Evolutionary conservation across 2,797 vertebrate species (phyloP).

Genomic region (Neosalanx taihuensis): DNA sequence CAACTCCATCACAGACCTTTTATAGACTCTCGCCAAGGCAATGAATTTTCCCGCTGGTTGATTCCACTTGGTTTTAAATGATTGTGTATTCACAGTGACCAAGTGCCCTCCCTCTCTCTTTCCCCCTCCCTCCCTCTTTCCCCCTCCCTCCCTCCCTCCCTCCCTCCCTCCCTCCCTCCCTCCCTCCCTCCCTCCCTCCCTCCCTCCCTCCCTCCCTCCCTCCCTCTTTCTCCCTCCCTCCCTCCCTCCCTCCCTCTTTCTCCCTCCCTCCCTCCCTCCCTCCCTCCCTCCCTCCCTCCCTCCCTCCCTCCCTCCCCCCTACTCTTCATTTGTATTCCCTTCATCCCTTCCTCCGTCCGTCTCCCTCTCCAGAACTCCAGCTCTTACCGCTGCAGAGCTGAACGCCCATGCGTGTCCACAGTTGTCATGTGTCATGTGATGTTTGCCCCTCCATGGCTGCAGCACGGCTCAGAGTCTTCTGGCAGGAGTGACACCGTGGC

Average conservation of each 20-base stretch:
- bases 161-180: background rate
- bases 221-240: background rate
- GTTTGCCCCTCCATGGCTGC: slow-evolving; percentile 17
- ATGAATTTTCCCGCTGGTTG: slow-evolving; percentile 26
- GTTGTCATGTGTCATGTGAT: background rate
- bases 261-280: background rate
- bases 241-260: background rate
- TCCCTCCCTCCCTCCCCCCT: background rate
- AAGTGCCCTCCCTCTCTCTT: background rate
- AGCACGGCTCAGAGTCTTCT: slow-evolving; percentile 27
- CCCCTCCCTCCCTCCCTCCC: background rate
- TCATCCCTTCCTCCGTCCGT: background rate
- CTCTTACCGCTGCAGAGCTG: slow-evolving; percentile 14
- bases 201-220: background rate
- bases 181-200: background rate
- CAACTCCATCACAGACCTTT: slow-evolving; percentile 38
- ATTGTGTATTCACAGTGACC: slow-evolving; percentile 25
- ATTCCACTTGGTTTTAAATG: slow-evolving; percentile 35
- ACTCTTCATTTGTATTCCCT: slow-evolving; percentile 7
- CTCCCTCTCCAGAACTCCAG: background rate
- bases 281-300: background rate
- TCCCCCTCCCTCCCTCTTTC: background rate
- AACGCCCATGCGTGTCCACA: slow-evolving; percentile 20
- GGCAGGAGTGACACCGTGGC: slow-evolving; percentile 42
- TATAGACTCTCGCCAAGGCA: slow-evolving; percentile 24